phyloP scores from a whole-genome alignment of 2,113 vertebrate species.

The Felis chaus region DNA sequence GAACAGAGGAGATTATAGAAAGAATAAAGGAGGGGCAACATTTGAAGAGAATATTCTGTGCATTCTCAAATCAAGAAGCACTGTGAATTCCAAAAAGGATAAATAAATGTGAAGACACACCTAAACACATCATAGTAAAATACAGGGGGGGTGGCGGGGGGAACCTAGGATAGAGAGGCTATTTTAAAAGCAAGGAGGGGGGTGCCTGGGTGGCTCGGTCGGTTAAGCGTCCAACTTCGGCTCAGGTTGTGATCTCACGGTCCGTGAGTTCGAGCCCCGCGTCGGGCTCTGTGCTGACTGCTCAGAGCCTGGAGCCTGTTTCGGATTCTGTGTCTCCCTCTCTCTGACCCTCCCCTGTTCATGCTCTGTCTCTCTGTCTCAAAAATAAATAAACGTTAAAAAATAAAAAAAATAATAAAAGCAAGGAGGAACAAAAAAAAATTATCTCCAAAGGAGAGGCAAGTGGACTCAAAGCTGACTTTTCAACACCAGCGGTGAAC shows the following conservation, averaged over 20 bases:
- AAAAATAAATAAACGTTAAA: too few relatives aligned
- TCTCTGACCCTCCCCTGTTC: too few relatives aligned
- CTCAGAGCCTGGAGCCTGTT: too few relatives aligned
- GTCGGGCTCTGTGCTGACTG: too few relatives aligned
- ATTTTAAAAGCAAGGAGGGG: not conserved
- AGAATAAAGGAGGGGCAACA: not conserved
- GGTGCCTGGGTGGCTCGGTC: too few relatives aligned
- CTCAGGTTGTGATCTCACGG: too few relatives aligned
- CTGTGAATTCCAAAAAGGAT: not conserved
- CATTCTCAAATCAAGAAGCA: conserved; percentile 22
- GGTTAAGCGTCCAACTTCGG: too few relatives aligned
- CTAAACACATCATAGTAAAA: not conserved
- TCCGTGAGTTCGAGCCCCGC: too few relatives aligned
- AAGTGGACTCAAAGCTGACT: not conserved
- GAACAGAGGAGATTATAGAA: not conserved
- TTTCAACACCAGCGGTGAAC: not conserved
- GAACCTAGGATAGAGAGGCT: not conserved
- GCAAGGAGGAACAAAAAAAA: not conserved
- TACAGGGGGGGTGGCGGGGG: not conserved
- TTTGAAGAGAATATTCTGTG: not conserved
- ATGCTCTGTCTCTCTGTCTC: too few relatives aligned
- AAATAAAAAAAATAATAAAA: not conserved
- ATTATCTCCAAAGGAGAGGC: not conserved
- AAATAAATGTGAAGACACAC: not conserved
- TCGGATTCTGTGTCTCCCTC: too few relatives aligned